Base-by-base conservation (phyloP, 2,888 invertebrate species). In the Adelognathus sp. region DNA sequence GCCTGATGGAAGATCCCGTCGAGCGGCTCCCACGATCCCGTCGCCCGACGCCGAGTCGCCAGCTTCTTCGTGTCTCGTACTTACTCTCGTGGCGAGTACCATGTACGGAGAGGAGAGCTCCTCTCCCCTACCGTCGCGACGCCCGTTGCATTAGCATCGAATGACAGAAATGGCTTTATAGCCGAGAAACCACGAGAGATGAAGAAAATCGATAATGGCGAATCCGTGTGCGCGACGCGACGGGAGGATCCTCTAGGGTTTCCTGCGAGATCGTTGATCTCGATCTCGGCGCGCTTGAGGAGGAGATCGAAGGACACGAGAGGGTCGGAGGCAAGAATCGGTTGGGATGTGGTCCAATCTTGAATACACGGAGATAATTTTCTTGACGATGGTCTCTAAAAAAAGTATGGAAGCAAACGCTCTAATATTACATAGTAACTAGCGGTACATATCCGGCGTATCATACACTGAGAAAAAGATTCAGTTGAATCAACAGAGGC, bases 111-210 rank as follows among this genome's bases (percentile, higher is more conserved):
- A n/a, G n/a, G n/a, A n/a, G n/a, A n/a, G 70, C 64, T 44, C 56
- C 33, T n/a, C n/a, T n/a, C n/a, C n/a, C n/a, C n/a, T n/a, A n/a
- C n/a, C n/a, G n/a, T n/a, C n/a, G n/a, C 66, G 86, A 85, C 82
- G 74, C 85, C 80, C 71, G 75, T 77, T 81, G 79, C 80, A 88
- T 86, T 85, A 87, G 86, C 87, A 86, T 87, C 85, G 83, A 84
- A 85, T 86, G 86, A 88, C 88, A 88, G 85, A 88, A 88, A 88
- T 87, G 88, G 87, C 85, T 87, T 86, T 88, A 86, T 85, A 86
- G 87, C 82, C 76, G 81, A 81, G 79, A 77, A 78, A 81, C 76
- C 72, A n/a, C 50, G 69, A 41, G 61, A 78, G 83, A 85, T 80
- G 83, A 86, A 84, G 82, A 87, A 85, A 86, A 84, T 83, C 82